These are phyloP conservation scores for Eudorcas thomsonii DNA, from an alignment of 2,113 vertebrate genomes.

Conservation along the genomic window DNA sequence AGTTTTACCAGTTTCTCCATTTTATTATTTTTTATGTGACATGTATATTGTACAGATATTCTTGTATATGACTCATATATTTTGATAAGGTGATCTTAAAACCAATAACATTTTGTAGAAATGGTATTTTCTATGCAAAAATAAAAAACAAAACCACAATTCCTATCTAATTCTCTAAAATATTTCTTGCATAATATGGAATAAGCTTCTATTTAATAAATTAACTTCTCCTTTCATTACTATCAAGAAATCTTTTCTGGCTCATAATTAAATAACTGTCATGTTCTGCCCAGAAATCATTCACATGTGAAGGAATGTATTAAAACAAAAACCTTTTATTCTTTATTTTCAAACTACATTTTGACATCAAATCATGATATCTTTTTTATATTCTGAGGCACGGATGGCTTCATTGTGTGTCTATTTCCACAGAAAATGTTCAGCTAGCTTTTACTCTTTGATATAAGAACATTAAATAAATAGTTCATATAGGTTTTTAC, in stretches of 20 bases:
- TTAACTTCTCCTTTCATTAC: background rate
- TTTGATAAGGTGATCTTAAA: background rate
- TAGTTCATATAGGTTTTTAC: background rate
- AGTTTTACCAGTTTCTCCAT: background rate
- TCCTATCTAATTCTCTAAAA: background rate
- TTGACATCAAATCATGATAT: background rate
- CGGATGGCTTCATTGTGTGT: background rate
- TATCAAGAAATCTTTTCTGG: background rate
- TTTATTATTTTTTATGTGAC: background rate
- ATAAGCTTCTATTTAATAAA: background rate
- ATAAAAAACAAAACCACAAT: background rate
- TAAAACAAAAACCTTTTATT: background rate
- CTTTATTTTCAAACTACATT: background rate
- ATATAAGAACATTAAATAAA: background rate
- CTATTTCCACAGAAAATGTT: conserved; percentile 4
- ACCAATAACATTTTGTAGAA: background rate
- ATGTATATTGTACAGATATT: background rate
- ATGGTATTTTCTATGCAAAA: background rate
- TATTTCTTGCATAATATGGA: background rate
- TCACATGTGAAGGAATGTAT: background rate
- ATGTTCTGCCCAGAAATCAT: background rate
- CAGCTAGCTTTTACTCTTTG: background rate
- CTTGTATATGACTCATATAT: background rate
- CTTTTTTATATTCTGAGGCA: background rate
- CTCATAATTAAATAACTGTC: background rate